Base-by-base conservation (phyloP, 2,888 invertebrate genomes). In the Melieria picta region DNA sequence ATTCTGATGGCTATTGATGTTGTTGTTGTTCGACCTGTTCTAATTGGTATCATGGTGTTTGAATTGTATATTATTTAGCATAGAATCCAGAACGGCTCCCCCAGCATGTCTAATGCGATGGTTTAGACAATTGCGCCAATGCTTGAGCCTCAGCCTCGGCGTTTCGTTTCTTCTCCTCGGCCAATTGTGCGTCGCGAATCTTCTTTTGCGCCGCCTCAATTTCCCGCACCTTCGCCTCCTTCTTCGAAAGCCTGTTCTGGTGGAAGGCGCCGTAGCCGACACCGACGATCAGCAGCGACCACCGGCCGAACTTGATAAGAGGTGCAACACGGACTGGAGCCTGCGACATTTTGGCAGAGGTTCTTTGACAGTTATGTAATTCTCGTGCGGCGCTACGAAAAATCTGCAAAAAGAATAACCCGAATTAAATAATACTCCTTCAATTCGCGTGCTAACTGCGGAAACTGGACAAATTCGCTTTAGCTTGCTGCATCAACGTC, bases 271-370 rank as follows among this genome's bases (percentile, higher is more conserved):
- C 96, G 78, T 94, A 96, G 0, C 91, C 82, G 75, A 96, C 87
- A 47, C 95, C 95, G 0, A 90, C 88, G 0, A 90, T 84, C 4
- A 96, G 89, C 81, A 95, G 89, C 70, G 92, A 92, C 94, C 95
- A 96, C 83, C 96, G 90, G 72, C 92, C 91, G 81, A 94, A 94
- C 90, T 92, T 93, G 84, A 95, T 95, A 71, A 94, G 87, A 66
- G 95, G 94, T 65, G 94, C 94, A 77, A 95, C 94, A 83, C 91
- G 90, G 76, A 94, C 91, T 79, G 95, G 93, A 80, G 93, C 81
- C 79, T 85, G 85, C 74, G 86, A 85, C 85, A 85, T 85, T 76
- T 77, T 78, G 76, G 5, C 7, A 13, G 50, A 63, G 30, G 45
- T 55, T 55, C 10, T 48, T 66, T 9, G 42, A 7, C 65, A 74